These are phyloP conservation scores for Pachyuromys duprasi DNA, from an alignment of 2,797 vertebrate species.

Conservation along the genomic window DNA sequence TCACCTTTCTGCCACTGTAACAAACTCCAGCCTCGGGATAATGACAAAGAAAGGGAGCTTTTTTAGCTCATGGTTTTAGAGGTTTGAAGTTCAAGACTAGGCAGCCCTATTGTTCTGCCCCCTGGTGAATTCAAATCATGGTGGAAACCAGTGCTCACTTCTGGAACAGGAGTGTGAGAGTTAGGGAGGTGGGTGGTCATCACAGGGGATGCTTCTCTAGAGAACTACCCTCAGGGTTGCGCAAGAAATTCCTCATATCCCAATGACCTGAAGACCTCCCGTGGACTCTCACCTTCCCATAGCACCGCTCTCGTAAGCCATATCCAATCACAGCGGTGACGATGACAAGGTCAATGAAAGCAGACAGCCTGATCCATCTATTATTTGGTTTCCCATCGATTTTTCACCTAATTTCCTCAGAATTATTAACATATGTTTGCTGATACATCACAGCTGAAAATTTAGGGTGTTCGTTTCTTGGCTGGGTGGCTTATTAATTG, in stretches of 20 bases:
- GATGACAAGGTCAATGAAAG: neutral
- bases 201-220: neutral
- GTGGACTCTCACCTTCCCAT: too few species aligned
- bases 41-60: neutral
- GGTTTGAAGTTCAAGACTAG: neutral
- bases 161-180: neutral
- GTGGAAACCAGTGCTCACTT: neutral
- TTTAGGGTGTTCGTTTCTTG: too few species aligned
- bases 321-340: neutral
- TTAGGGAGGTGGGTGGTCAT: too few species aligned
- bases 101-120: neutral
- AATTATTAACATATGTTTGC: neutral
- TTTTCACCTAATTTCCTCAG: neutral
- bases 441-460: neutral
- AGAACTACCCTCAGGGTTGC: neutral
- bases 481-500: neutral
- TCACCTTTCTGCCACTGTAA: too few species aligned
- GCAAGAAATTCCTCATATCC: neutral
- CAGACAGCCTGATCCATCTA: neutral
- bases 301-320: neutral
- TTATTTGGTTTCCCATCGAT: neutral
- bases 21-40: neutral
- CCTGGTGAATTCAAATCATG: neutral
- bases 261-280: neutral
- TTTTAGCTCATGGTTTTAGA: neutral